Base-by-base conservation (phyloP, 2,797 vertebrate species). In the Diglossa cyanea region DNA sequence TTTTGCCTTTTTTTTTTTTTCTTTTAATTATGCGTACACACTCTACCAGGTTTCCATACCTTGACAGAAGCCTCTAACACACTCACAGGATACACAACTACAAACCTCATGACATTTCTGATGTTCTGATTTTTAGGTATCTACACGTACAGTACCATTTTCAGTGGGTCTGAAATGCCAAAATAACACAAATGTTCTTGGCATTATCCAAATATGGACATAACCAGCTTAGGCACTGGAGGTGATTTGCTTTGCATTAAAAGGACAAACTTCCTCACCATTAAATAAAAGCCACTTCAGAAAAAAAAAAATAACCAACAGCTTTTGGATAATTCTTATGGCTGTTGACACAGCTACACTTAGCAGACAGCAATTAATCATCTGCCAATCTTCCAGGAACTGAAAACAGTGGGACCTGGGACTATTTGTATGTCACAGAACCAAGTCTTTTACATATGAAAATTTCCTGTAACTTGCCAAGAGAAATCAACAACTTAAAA, bases 81-180 rank as follows among this genome's bases (percentile, higher is more conserved):
- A 60, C 28, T 23, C 37, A 75, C 11, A 44, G 42, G 25, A 54
- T 10, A 58, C 4, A 39, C 9, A 35, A 0, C 40, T 50, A 63
- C 1, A 6, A 53, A 57, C 21, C 11, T 5, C 2, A 0, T 5
- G 35, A 57, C 31, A 57, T 45, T 67, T 47, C 39, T 13, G 11
- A 51, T 28, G 28, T 37, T 57, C 39, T 57, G 31, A 84, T 40
- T 45, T 51, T 78, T 35, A 61, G 25, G 28, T 61, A 76, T 62
- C 40, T 62, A n/a, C 33, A 70, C 2, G 1, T 44, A 78, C 33
- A 68, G 19, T 15, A 60, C n/a, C 31, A 9, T 51, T 91, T 88
- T 47, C 61, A 71, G 47, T 37, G 35, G 10, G 17, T 72, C 47
- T 40, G 17, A 90, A 80, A 86, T 62, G 54, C 73, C 35, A 31